These are phyloP conservation scores for Diarsia rubi DNA, from an alignment of 2,888 invertebrate species.

Conservation along the genomic window DNA sequence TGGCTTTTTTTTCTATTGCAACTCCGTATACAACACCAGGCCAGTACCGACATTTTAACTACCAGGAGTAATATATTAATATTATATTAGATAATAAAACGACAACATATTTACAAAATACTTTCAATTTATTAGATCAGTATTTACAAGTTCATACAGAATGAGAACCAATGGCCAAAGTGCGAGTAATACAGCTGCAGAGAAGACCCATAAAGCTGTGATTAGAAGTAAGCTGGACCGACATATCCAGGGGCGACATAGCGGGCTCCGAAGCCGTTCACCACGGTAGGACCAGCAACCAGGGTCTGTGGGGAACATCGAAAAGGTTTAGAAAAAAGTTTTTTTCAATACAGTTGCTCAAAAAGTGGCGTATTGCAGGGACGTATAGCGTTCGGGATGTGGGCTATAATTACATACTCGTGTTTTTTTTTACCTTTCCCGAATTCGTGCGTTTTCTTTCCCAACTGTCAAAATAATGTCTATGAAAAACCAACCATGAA, in stretches of 20 bases:
- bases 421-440: too few species aligned
- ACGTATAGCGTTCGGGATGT: too few species aligned
- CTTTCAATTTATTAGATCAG: slow-evolving; percentile 63
- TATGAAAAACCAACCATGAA: too few species aligned
- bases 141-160: slow-evolving; percentile 62
- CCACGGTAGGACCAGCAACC: slow-evolving; percentile 86
- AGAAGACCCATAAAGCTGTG: slow-evolving; percentile 3
- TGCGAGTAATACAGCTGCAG: slow-evolving; percentile 47
- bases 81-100: not conserved
- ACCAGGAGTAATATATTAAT: not conserved
- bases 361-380: too few species aligned
- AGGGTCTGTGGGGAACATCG: slow-evolving; percentile 76
- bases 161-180: slow-evolving; percentile 51
- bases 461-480: too few species aligned
- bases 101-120: slow-evolving; percentile 28
- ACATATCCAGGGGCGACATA: slow-evolving; percentile 78
- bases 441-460: too few species aligned
- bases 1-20: not conserved
- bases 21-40: not conserved
- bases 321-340: too few species aligned
- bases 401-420: too few species aligned
- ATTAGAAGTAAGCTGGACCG: slow-evolving; percentile 72
- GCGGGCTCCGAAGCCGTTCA: slow-evolving; percentile 75
- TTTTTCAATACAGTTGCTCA: too few species aligned
- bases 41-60: not conserved